Conservation (phyloP, 2,113 vertebrate genomes). For the Mystacornis crossleyi region DNA sequence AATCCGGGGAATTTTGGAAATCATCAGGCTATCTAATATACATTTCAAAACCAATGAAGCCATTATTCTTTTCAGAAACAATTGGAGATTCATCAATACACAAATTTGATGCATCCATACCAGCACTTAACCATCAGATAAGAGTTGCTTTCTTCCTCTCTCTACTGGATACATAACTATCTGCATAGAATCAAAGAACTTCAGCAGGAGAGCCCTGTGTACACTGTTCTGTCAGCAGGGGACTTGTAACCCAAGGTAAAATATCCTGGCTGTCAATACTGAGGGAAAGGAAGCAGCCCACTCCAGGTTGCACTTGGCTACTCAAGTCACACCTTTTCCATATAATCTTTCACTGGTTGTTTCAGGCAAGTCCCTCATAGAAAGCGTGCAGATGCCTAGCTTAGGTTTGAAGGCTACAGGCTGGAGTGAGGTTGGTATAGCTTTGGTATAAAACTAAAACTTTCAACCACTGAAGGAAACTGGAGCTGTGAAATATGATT, state of each 20-base stretch:
- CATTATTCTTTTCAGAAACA: neutral
- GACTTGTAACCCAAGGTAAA: neutral
- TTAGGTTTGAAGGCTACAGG: neutral
- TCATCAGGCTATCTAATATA: neutral
- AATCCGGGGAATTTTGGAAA: neutral
- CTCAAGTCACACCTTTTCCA: neutral
- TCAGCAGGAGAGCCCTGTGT: fast-evolving
- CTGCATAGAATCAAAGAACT: neutral
- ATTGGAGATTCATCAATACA: neutral
- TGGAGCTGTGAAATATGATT: neutral
- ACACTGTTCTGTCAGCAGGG: neutral
- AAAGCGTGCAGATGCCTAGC: fast-evolving
- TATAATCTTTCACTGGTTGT: neutral
- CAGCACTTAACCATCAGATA: neutral
- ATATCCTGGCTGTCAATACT: neutral
- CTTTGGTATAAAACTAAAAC: neutral
- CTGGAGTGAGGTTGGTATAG: neutral
- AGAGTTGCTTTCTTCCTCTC: neutral
- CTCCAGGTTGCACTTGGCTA: neutral
- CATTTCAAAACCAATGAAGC: neutral
- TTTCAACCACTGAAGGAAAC: neutral
- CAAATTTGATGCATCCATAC: neutral
- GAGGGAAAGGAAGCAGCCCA: neutral
- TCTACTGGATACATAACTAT: neutral
- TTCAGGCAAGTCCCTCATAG: neutral